A percentile compares a stretch with the other conserved stretches of the same genome.
Evolutionary conservation across 2,888 invertebrate species (phyloP).

Genomic region (Cerastoderma edule): DNA sequence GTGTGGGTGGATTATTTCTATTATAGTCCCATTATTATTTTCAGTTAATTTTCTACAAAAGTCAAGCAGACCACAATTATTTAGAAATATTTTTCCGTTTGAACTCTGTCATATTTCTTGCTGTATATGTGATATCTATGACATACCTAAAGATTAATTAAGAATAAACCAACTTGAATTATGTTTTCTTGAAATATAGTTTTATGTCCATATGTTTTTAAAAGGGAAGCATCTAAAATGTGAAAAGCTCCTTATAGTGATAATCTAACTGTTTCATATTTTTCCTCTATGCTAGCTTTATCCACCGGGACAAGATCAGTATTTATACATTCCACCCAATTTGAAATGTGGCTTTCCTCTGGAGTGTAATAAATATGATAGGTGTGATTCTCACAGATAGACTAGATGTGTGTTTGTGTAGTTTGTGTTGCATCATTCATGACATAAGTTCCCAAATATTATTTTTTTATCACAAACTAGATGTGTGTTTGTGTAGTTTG

Average conservation of each 20-base stretch:
- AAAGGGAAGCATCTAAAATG: neutral
- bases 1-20: too few relatives aligned
- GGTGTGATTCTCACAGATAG: slow-evolving; percentile 67
- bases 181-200: too few relatives aligned
- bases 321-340: slow-evolving; percentile 69
- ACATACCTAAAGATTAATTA: neutral
- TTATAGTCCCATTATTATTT: too few relatives aligned
- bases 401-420: neutral
- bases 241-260: neutral
- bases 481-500: neutral
- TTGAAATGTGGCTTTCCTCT: slow-evolving; percentile 81
- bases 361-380: slow-evolving; percentile 82
- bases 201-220: too few relatives aligned
- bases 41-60: too few relatives aligned
- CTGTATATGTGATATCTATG: neutral
- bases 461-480: neutral
- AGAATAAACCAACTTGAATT: neutral
- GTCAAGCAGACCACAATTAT: too few relatives aligned
- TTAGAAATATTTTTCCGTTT: too few relatives aligned
- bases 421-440: neutral
- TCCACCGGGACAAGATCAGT: slow-evolving; percentile 83
- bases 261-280: neutral
- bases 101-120: neutral
- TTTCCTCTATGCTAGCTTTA: slow-evolving; percentile 71
- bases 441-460: neutral